phyloP scores from a whole-genome alignment of 2,113 vertebrate species.

The Syngnathus floridae region DNA sequence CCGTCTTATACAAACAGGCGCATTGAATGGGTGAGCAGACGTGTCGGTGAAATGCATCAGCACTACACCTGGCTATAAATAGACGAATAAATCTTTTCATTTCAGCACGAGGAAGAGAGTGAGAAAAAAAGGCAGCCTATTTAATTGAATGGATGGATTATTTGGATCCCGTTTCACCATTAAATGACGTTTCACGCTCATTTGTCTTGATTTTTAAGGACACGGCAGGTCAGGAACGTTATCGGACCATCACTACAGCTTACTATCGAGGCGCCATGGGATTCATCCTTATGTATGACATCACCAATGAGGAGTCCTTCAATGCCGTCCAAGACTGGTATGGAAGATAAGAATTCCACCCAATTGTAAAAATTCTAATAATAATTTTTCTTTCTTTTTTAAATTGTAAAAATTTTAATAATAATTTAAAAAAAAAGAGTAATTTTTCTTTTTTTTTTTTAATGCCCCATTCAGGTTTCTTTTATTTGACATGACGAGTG shows the following conservation, averaged over 20 bases:
- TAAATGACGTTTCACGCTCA: not conserved
- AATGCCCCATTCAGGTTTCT: not conserved
- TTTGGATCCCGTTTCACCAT: not conserved
- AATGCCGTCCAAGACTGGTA: conserved; percentile 89
- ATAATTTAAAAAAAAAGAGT: not conserved
- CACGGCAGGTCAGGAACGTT: conserved; percentile 95
- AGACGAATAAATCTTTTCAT: conserved; percentile 12
- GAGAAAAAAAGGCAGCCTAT: not conserved
- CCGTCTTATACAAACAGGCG: not conserved
- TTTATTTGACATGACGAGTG: not conserved
- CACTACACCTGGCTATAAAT: conserved; percentile 13
- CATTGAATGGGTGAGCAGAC: not conserved
- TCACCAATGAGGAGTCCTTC: conserved; percentile 75
- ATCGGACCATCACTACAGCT: conserved; percentile 96
- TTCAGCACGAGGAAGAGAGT: not conserved
- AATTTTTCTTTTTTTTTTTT: not conserved
- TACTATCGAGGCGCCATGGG: conserved; percentile 98
- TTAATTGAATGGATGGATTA: not conserved
- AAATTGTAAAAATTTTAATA: no score
- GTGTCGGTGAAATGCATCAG: not conserved
- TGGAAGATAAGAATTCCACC: conserved; percentile 24
- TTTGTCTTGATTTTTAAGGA: conserved; percentile 68
- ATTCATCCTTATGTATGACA: conserved; percentile 77
- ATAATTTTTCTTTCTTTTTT: no score
- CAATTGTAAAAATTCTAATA: not conserved